phyloP scores from a whole-genome alignment of 2,797 vertebrate genomes.

The Choloepus didactylus region DNA sequence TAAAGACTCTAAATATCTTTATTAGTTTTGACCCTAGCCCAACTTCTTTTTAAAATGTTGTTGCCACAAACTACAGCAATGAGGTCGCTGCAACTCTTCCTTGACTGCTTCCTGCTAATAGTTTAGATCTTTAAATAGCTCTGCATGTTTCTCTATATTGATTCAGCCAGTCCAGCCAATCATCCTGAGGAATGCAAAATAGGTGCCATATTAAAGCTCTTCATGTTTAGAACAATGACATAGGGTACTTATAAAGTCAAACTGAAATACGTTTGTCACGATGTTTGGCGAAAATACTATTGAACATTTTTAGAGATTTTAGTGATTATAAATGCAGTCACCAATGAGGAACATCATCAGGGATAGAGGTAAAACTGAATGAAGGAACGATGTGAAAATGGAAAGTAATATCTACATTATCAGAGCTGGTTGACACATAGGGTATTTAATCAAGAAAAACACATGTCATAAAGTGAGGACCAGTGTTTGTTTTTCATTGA shows the following conservation, averaged over 20 bases:
- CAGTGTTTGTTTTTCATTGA: constrained; percentile 20
- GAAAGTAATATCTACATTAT: neutral
- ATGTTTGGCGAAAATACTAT: neutral
- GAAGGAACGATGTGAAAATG: neutral
- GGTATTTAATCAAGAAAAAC: constrained; percentile 38
- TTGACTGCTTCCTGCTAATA: constrained; percentile 48
- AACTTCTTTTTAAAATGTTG: constrained; percentile 43
- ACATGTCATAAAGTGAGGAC: neutral
- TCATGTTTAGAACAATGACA: neutral
- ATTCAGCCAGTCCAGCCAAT: neutral
- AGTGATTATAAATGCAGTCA: neutral
- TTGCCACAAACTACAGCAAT: neutral
- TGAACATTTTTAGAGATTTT: constrained; percentile 47
- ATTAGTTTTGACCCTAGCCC: constrained; percentile 10
- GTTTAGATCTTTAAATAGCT: constrained; percentile 31
- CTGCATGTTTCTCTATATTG: neutral
- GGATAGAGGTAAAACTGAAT: neutral
- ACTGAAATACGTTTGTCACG: constrained; percentile 23
- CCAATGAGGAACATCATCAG: neutral
- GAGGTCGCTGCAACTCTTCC: neutral
- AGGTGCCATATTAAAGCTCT: neutral
- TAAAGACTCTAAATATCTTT: neutral
- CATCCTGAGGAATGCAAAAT: neutral
- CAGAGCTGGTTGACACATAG: constrained; percentile 13
- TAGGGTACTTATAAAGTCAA: neutral